Percentiles rank a stretch among this genome's conserved stretches.
phyloP scores from a whole-genome alignment of 2,888 invertebrate species.

The Phanerotoma sp. region DNA sequence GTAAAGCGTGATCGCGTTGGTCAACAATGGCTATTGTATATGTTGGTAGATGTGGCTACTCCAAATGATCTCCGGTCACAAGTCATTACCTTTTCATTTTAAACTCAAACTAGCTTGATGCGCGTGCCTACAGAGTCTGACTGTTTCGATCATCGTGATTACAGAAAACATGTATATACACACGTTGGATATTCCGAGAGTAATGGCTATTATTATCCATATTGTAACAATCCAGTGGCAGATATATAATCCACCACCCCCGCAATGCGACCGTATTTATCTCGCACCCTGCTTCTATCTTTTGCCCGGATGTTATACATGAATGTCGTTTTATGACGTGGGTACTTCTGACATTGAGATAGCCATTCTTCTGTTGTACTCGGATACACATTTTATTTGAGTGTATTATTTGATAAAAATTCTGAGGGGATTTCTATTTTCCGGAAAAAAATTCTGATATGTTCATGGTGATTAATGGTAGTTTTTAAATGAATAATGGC shows the following conservation, averaged over 20 bases:
- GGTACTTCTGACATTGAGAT: constrained; percentile 1
- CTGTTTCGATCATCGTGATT: constrained; percentile 29
- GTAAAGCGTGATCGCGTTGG: constrained; percentile 52
- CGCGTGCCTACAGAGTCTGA: constrained; percentile 10
- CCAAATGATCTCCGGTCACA: constrained; percentile 56
- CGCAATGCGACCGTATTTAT: constrained; percentile 19
- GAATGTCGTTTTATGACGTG: background rate
- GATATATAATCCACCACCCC: constrained; percentile 11
- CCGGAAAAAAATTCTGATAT: too few species aligned
- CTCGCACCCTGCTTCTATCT: constrained; percentile 11
- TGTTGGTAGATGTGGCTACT: constrained; percentile 43
- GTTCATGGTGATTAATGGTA: too few species aligned
- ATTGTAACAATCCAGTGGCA: background rate
- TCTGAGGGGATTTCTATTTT: too few species aligned
- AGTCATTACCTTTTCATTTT: constrained; percentile 57
- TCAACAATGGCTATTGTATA: constrained; percentile 53
- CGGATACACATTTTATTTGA: background rate
- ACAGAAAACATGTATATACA: constrained; percentile 31
- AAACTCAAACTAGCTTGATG: constrained; percentile 36
- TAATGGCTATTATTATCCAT: background rate
- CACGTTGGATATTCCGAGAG: background rate
- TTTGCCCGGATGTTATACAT: constrained; percentile 7
- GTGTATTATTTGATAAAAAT: constrained; percentile 1
- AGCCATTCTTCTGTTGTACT: constrained; percentile 7
- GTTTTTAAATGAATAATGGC: too few species aligned